Evolutionary conservation across 2,797 vertebrate genomes (phyloP).

Genomic region (Coluber constrictor): DNA sequence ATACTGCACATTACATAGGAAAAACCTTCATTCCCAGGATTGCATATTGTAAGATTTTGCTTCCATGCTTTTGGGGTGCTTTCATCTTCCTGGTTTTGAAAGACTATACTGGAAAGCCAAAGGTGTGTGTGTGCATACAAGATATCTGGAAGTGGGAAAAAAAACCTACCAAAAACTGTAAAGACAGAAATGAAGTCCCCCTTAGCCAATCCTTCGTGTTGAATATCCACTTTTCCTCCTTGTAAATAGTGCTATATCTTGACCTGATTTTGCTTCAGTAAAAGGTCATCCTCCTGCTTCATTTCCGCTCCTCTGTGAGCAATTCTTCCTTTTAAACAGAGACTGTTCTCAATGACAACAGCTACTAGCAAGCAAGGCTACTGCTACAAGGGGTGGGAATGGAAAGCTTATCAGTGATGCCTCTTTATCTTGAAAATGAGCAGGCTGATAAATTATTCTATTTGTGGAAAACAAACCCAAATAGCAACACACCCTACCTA

Average conservation of each 20-base stretch:
- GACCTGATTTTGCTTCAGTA: background rate
- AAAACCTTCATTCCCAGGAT: background rate
- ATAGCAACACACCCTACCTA: background rate
- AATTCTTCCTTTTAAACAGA: background rate
- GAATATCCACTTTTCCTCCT: background rate
- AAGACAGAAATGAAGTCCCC: background rate
- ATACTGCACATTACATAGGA: background rate
- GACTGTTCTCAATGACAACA: background rate
- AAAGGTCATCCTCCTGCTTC: conserved; percentile 1
- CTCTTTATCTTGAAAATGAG: background rate
- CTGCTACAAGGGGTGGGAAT: background rate
- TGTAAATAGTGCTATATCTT: background rate
- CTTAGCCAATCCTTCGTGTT: background rate
- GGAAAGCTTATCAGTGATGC: background rate
- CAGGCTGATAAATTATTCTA: background rate
- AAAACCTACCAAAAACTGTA: background rate
- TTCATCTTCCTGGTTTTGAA: background rate
- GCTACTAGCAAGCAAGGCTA: background rate
- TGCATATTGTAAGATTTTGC: background rate
- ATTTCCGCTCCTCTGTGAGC: background rate
- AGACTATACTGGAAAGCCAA: too few species aligned
- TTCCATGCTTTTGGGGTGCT: background rate
- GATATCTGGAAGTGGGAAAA: background rate
- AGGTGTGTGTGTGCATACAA: too few species aligned
- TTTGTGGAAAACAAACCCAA: background rate